Conservation (phyloP, 64 coral and sea anemone species). For the Pachyseris speciosa region DNA sequence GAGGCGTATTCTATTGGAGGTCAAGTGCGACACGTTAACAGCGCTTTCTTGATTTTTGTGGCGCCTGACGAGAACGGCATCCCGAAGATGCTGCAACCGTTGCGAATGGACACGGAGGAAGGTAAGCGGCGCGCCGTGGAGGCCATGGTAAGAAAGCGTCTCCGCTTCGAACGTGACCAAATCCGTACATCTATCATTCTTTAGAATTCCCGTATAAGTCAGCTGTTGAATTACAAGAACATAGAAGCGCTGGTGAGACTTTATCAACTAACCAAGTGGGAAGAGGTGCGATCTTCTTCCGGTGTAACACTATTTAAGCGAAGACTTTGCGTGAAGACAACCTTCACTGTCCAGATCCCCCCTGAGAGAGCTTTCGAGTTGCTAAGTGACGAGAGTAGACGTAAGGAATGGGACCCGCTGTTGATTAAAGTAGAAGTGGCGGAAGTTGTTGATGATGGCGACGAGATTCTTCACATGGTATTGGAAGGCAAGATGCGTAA, state of each 20-base stretch:
- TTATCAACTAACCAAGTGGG: slow-evolving; percentile 70
- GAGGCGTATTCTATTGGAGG: slow-evolving; percentile 78
- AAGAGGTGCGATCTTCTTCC: slow-evolving; percentile 1
- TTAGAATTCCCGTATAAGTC: slow-evolving; percentile 54
- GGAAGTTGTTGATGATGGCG: slow-evolving; percentile 56
- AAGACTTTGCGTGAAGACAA: slow-evolving; percentile 61
- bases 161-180: slow-evolving; percentile 54
- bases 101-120: slow-evolving; percentile 23
- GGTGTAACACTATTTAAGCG: slow-evolving; percentile 64
- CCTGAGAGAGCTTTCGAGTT: slow-evolving; percentile 40
- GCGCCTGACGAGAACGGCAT: slow-evolving; percentile 43
- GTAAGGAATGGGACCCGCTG: slow-evolving; percentile 77
- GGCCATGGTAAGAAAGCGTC: slow-evolving; percentile 52
- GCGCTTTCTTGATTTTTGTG: slow-evolving; percentile 80
- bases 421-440: slow-evolving; percentile 47
- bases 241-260: slow-evolving; percentile 61
- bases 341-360: slow-evolving; percentile 11
- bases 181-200: slow-evolving; percentile 77
- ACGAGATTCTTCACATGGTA: slow-evolving; percentile 70
- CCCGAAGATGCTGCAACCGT: slow-evolving; percentile 18
- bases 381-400: slow-evolving; percentile 47
- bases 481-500: slow-evolving; percentile 23
- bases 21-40: slow-evolving; percentile 73
- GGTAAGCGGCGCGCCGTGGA: slow-evolving; percentile 52
- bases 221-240: slow-evolving; percentile 72